A percentile compares a stretch with the other conserved stretches of the same genome.
Evolutionary conservation across 2,888 invertebrate species (phyloP).

Genomic region (Callyntrura guangdongensis): DNA sequence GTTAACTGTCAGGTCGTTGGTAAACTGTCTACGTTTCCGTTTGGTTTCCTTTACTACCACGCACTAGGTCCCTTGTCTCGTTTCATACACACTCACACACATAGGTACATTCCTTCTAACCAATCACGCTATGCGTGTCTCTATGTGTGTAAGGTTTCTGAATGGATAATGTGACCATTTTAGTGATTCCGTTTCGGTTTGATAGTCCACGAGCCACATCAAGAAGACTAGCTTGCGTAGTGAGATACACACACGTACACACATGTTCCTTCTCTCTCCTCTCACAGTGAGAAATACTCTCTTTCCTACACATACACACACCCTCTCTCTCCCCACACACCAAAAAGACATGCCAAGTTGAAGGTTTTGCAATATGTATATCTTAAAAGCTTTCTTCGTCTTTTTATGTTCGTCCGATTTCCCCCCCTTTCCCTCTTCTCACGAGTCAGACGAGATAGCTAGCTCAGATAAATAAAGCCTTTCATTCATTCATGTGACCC

Average conservation of each 20-base stretch:
- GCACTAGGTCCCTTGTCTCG: slow-evolving; percentile 18
- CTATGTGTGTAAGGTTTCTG: slow-evolving; percentile 11
- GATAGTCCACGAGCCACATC: slow-evolving; percentile 70
- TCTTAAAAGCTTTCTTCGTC: slow-evolving; percentile 68
- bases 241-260: slow-evolving; percentile 34
- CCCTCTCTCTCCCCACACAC: not conserved
- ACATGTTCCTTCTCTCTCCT: not conserved
- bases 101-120: not conserved
- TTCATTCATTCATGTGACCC: slow-evolving; percentile 60
- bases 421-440: slow-evolving; percentile 48
- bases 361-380: slow-evolving; percentile 53
- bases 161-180: slow-evolving; percentile 71
- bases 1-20: slow-evolving; percentile 76
- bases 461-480: slow-evolving; percentile 33
- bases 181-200: slow-evolving; percentile 68
- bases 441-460: slow-evolving; percentile 37
- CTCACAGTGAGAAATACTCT: slow-evolving; percentile 12
- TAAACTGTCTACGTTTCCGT: slow-evolving; percentile 73
- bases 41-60: slow-evolving; percentile 57
- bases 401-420: slow-evolving; percentile 66
- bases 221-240: slow-evolving; percentile 1
- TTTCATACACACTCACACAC: slow-evolving; percentile 1
- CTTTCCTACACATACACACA: not conserved
- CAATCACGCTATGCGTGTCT: not conserved
- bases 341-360: slow-evolving; percentile 44